Conservation (phyloP, 2,113 vertebrate species). For the Myotis yumanensis region DNA sequence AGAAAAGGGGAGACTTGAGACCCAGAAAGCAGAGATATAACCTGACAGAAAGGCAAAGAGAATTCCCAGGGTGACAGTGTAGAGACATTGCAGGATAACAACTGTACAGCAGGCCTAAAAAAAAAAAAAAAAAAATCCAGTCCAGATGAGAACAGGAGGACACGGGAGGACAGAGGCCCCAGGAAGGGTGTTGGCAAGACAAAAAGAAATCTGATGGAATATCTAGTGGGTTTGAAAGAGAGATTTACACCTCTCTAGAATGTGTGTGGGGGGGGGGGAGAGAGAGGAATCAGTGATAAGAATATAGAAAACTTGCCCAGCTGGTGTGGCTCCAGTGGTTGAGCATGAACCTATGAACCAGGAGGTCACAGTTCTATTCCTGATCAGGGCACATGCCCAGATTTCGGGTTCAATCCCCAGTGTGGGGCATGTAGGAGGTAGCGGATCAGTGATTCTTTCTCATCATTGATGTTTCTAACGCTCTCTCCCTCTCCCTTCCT, state of each 20-base stretch:
- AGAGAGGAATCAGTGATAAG: background rate
- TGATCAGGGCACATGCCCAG: too few species aligned
- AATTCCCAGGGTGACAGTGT: background rate
- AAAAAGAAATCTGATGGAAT: background rate
- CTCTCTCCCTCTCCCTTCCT: too few species aligned
- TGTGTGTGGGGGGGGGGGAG: background rate
- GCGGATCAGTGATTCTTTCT: too few species aligned
- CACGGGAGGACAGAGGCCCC: background rate
- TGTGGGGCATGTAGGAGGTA: too few species aligned
- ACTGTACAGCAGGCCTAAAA: background rate
- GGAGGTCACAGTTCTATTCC: too few species aligned
- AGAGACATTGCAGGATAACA: background rate
- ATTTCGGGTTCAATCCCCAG: too few species aligned
- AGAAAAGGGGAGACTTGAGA: background rate
- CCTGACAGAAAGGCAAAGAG: background rate
- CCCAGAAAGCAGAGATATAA: background rate
- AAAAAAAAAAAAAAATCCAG: background rate
- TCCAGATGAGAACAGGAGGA: background rate
- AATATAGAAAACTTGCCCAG: background rate
- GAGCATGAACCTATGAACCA: too few species aligned
- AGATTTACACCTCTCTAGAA: background rate
- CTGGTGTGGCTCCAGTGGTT: too few species aligned
- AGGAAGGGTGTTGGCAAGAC: background rate
- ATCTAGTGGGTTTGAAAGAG: background rate
- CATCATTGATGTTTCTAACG: too few species aligned